Evolutionary conservation across 2,113 vertebrate species (phyloP).

Genomic region (Sinosuthora webbiana): DNA sequence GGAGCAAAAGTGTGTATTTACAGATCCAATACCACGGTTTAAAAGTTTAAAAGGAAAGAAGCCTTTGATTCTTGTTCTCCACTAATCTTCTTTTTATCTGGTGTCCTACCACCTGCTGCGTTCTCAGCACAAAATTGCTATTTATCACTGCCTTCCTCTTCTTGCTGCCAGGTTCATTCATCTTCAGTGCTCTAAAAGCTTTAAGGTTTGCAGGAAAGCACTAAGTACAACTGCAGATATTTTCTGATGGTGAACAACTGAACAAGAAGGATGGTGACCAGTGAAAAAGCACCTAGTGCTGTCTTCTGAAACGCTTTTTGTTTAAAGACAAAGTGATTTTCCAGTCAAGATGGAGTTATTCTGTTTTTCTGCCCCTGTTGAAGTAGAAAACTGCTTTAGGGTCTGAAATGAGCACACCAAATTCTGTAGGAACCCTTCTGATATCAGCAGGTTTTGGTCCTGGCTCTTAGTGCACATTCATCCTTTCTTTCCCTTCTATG

Average conservation of each 20-base stretch:
- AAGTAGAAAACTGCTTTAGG: neutral
- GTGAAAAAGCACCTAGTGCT: neutral
- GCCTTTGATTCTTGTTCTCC: neutral
- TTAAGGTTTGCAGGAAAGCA: neutral
- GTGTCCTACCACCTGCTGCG: neutral
- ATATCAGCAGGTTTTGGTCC: neutral
- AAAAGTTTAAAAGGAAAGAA: neutral
- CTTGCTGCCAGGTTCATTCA: neutral
- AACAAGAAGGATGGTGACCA: neutral
- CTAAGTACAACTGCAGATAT: neutral
- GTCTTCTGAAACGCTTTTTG: neutral
- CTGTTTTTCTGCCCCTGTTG: neutral
- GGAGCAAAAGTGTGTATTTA: neutral
- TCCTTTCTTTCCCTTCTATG: neutral
- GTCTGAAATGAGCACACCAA: neutral
- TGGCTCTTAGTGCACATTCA: rapidly evolving
- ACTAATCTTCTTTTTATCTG: neutral
- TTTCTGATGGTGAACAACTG: neutral
- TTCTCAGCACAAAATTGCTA: neutral
- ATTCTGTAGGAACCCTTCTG: neutral
- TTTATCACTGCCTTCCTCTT: neutral
- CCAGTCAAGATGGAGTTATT: neutral
- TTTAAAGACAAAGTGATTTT: neutral
- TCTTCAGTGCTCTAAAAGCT: neutral
- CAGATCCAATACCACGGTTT: neutral